phyloP scores from a whole-genome alignment of 1,140 invertebrate genomes.

The Parasteatoda tepidariorum region DNA sequence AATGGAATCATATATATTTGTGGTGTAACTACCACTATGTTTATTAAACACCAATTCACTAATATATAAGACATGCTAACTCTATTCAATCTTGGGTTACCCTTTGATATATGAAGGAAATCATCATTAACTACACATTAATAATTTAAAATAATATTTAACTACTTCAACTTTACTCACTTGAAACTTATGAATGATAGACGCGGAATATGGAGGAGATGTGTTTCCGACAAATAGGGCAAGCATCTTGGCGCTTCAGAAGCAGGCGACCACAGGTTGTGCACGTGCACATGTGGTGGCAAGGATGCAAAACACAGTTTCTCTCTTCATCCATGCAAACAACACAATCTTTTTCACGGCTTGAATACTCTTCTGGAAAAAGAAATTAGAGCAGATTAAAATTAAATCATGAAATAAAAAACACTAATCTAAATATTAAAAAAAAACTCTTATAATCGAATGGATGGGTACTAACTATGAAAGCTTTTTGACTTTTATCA shows the following conservation, averaged over 20 bases:
- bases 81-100: no score
- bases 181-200: conserved; percentile 62
- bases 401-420: not conserved
- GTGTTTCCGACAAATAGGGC: conserved; percentile 71
- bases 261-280: conserved; percentile 69
- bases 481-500: no score
- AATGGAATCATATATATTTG: no score
- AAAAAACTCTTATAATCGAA: not conserved
- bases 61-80: no score
- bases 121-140: no score
- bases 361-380: conserved; percentile 6
- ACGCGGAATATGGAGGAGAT: conserved; percentile 66
- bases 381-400: not conserved
- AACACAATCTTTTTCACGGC: conserved; percentile 70
- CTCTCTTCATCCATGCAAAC: conserved; percentile 71
- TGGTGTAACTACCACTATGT: no score
- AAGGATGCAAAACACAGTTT: conserved; percentile 71
- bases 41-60: no score
- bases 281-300: conserved; percentile 72
- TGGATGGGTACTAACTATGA: not conserved
- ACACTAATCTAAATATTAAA: not conserved
- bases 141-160: no score
- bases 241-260: conserved; percentile 69
- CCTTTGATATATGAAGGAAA: no score
- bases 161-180: no score